Percentiles rank a stretch among this genome's conserved stretches.
Conservation (phyloP, 1,140 invertebrate species). For the Diabrotica virgifera region DNA sequence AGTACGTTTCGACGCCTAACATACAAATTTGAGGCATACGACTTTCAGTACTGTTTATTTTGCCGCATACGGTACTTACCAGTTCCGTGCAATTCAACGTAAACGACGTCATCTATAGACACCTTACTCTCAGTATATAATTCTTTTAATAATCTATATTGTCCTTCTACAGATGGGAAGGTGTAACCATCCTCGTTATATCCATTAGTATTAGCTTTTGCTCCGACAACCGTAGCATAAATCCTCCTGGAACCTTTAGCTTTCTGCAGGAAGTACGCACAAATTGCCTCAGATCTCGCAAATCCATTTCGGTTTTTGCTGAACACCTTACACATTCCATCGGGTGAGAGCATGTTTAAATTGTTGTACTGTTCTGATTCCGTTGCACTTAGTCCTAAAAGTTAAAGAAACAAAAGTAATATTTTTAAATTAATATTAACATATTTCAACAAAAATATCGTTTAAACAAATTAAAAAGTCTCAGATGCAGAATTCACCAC, state of each 20-base stretch:
- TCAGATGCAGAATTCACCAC: no score
- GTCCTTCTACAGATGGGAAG: constrained; percentile 80
- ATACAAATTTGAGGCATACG: no score
- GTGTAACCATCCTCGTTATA: constrained; percentile 75
- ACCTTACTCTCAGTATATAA: constrained; percentile 59
- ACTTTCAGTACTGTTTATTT: no score
- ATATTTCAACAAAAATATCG: no score
- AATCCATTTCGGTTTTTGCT: constrained; percentile 76
- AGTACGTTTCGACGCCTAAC: no score
- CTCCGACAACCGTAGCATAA: constrained; percentile 57
- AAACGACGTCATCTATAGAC: constrained; percentile 65
- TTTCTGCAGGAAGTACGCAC: constrained; percentile 77
- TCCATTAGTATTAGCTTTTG: constrained; percentile 78
- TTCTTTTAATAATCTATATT: constrained; percentile 72
- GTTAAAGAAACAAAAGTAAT: no score
- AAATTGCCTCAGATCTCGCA: constrained; percentile 69
- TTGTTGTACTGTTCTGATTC: no score
- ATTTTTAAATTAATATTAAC: no score
- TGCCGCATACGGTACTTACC: no score
- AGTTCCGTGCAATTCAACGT: constrained; percentile 55
- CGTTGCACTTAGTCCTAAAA: no score
- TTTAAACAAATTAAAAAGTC: no score
- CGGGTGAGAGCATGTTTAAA: constrained; percentile 75
- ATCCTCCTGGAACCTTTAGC: constrained; percentile 69
- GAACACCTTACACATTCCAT: constrained; percentile 86